These are phyloP conservation scores for Agrypnus murinus DNA, from an alignment of 2,888 invertebrate species.

Conservation along the genomic window DNA sequence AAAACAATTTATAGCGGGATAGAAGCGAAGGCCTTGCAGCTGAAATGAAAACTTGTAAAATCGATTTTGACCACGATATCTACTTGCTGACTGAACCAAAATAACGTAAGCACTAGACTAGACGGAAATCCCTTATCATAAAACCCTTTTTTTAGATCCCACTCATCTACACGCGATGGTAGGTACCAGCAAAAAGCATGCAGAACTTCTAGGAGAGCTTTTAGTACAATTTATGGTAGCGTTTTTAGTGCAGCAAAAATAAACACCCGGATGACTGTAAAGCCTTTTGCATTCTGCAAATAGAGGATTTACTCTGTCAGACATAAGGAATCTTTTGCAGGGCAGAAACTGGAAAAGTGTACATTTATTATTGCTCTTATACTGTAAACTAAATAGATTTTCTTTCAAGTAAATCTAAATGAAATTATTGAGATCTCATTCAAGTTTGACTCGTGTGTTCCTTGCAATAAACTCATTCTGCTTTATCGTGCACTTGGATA, in stretches of 20 bases:
- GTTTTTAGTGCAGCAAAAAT: constrained; percentile 19
- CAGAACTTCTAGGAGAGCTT: constrained; percentile 20
- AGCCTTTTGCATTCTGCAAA: constrained; percentile 20
- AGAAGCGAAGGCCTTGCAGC: constrained; percentile 35
- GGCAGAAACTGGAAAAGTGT: background rate
- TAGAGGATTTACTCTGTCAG: constrained; percentile 2
- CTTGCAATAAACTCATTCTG: too few species aligned
- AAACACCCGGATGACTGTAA: constrained; percentile 8
- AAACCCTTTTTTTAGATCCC: constrained; percentile 26
- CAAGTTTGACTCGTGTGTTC: too few species aligned
- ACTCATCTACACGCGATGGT: constrained; percentile 33
- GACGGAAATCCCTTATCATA: constrained; percentile 32
- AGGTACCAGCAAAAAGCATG: constrained; percentile 27
- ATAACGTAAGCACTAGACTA: constrained; percentile 20
- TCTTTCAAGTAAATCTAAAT: too few species aligned
- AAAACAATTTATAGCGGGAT: constrained; percentile 46
- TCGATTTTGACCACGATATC: constrained; percentile 45
- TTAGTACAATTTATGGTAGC: constrained; percentile 29
- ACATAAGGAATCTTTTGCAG: background rate
- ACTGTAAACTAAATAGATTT: too few species aligned
- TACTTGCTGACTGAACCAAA: constrained; percentile 32
- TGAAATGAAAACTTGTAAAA: constrained; percentile 43
- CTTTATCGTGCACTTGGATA: too few species aligned
- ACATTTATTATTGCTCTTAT: too few species aligned
- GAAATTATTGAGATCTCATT: too few species aligned